Evolutionary conservation across 2,113 vertebrate species (phyloP).

Genomic region (Orthonyx spaldingii): DNA sequence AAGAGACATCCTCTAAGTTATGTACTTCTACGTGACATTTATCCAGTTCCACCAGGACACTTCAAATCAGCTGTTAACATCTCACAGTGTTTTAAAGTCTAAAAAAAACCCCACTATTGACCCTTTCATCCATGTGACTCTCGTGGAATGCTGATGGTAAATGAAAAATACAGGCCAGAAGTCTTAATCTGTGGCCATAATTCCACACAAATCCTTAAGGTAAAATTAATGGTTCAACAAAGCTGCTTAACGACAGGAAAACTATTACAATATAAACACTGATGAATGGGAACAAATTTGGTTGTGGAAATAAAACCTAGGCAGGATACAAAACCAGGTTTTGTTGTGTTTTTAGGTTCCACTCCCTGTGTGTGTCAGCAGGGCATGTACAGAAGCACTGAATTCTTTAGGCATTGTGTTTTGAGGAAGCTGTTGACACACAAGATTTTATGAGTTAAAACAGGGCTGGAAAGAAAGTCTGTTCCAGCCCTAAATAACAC

Average conservation of each 20-base stretch:
- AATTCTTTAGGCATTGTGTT: not conserved
- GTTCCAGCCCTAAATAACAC: not conserved
- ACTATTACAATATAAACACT: not conserved
- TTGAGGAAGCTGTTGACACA: not conserved
- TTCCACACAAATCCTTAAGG: not conserved
- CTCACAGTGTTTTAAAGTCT: not conserved
- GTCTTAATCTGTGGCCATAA: not conserved
- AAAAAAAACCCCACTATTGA: not conserved
- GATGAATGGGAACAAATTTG: not conserved
- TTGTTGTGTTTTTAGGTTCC: not conserved
- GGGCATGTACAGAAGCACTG: not conserved
- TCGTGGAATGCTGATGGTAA: not conserved
- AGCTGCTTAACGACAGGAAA: not conserved
- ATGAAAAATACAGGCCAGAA: not conserved
- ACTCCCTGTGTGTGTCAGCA: not conserved
- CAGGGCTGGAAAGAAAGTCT: not conserved
- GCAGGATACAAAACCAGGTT: not conserved
- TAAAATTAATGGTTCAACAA: not conserved
- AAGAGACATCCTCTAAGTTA: not conserved
- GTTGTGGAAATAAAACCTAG: not conserved
- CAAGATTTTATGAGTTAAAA: not conserved
- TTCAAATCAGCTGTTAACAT: not conserved
- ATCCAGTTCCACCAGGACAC: not conserved
- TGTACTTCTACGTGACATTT: not conserved
- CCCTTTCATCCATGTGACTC: not conserved